phyloP scores from a whole-genome alignment of 2,888 invertebrate genomes.

The Slavum lentiscoides region DNA sequence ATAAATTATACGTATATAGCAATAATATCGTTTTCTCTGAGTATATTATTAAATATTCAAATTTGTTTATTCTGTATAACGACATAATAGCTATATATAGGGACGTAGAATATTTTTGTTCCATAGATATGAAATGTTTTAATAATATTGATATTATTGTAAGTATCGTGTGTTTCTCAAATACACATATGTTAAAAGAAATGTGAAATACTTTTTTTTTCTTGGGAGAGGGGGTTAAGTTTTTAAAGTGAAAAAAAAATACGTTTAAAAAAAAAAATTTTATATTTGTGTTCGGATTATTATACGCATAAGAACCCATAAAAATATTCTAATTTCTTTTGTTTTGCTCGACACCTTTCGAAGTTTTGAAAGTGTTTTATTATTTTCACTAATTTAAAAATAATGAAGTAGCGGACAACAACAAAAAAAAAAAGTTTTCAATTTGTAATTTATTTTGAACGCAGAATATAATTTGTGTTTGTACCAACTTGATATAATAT shows the following conservation, averaged over 20 bases:
- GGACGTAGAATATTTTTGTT: no score
- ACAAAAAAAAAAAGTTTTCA: constrained; percentile 4
- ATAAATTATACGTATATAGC: no score
- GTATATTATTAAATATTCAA: no score
- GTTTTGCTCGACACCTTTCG: neutral
- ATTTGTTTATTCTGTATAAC: no score
- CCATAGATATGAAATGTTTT: no score
- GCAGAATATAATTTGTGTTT: neutral
- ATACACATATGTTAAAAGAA: no score
- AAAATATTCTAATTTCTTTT: neutral
- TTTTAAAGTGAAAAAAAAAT: no score
- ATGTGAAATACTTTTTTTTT: no score
- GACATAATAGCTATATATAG: neutral
- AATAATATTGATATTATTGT: no score
- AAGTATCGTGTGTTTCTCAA: no score
- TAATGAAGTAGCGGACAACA: neutral
- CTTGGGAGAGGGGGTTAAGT: no score
- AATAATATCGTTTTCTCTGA: no score
- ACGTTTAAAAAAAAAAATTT: neutral
- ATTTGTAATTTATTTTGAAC: neutral
- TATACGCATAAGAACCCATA: neutral
- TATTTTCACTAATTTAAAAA: neutral
- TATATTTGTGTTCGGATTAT: neutral
- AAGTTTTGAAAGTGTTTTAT: neutral
- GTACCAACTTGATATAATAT: neutral